These are phyloP conservation scores for Sycophaga agraensis DNA, from an alignment of 1,140 invertebrate species.

Conservation along the genomic window DNA sequence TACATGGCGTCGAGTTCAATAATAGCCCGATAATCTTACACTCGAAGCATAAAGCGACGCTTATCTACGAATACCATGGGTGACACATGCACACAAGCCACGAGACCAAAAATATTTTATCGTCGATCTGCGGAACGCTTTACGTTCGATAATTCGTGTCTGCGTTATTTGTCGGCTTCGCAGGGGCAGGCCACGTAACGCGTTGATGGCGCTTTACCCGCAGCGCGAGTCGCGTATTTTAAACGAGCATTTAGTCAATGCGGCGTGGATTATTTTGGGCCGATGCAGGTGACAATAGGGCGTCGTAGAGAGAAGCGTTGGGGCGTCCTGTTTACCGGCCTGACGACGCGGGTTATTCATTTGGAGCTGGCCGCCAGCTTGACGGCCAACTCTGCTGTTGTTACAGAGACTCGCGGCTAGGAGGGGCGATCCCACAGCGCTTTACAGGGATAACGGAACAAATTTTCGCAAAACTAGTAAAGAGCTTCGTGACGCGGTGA, in stretches of 20 bases:
- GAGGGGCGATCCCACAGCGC: constrained; percentile 17
- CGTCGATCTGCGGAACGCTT: too few relatives aligned
- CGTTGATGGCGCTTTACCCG: too few relatives aligned
- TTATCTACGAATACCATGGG: too few relatives aligned
- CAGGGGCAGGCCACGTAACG: too few relatives aligned
- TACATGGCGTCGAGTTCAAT: too few relatives aligned
- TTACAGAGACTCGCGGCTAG: constrained; percentile 35
- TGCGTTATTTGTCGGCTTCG: too few relatives aligned
- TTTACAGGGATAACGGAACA: constrained; percentile 40
- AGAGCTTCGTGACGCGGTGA: constrained; percentile 28
- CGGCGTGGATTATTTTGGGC: constrained; percentile 38
- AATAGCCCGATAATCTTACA: too few relatives aligned
- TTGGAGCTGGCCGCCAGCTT: constrained; percentile 34
- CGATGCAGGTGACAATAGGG: constrained; percentile 22
- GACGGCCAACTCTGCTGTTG: constrained; percentile 26
- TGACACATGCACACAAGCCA: too few relatives aligned
- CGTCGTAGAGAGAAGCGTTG: constrained; percentile 41
- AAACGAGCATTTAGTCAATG: constrained; percentile 36
- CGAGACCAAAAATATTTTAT: too few relatives aligned
- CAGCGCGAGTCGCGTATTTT: too few relatives aligned
- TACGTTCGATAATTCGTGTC: too few relatives aligned
- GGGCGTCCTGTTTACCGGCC: constrained; percentile 40
- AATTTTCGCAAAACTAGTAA: constrained; percentile 40
- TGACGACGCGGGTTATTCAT: constrained; percentile 34
- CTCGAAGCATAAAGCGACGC: too few relatives aligned